Conservation (phyloP, 2,113 vertebrate species). For the Melanocharis versteri region DNA sequence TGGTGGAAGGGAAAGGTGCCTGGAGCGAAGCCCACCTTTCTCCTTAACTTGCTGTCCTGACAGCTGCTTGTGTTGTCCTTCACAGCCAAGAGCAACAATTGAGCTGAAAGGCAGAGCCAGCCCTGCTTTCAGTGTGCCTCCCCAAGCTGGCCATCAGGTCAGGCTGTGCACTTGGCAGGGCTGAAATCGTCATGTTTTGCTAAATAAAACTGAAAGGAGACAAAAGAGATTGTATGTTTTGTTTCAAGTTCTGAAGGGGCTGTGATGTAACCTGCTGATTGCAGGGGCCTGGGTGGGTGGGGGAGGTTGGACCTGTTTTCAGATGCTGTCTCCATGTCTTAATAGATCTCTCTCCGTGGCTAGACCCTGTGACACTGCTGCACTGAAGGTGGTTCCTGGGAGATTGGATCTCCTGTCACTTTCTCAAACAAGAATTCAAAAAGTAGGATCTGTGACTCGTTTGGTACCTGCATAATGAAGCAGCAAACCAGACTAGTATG, state of each 20-base stretch:
- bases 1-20: not conserved
- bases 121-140: slow-evolving; percentile 34
- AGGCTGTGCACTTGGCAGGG: slow-evolving; percentile 1
- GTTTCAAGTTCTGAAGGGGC: not conserved
- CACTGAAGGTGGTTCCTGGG: not conserved
- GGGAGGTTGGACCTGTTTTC: not conserved
- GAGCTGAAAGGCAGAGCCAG: slow-evolving; percentile 41
- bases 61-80: slow-evolving; percentile 19
- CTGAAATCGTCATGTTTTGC: not conserved
- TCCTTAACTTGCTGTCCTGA: not conserved
- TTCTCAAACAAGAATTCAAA: not conserved
- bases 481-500: not conserved
- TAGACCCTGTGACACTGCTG: not conserved
- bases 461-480: not conserved
- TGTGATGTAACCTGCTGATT: not conserved
- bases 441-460: not conserved
- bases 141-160: not conserved
- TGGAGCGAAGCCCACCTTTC: not conserved
- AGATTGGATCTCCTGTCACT: not conserved
- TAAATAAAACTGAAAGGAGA: slow-evolving; percentile 63
- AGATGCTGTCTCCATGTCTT: not conserved
- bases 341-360: not conserved
- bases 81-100: not conserved
- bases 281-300: not conserved
- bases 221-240: not conserved